Evolutionary conservation across 2,888 invertebrate species (phyloP).

Genomic region (Drosophila merina): DNA sequence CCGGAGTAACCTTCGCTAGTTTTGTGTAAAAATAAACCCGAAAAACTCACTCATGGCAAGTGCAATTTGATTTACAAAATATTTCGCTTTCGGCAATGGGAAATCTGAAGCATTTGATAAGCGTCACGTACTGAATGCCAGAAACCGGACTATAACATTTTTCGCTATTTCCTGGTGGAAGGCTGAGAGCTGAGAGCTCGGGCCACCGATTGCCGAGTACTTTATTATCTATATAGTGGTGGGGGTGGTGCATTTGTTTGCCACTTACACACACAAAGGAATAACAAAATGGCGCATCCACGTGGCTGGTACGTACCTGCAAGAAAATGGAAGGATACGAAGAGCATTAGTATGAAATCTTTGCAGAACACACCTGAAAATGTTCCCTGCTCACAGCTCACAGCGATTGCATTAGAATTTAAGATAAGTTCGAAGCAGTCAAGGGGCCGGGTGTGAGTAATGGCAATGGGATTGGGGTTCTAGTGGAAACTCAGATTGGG

Average conservation of each 20-base stretch:
- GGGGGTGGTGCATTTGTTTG: slow-evolving; percentile 63
- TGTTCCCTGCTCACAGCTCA: slow-evolving; percentile 5
- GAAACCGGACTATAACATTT: slow-evolving; percentile 50
- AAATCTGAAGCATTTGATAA: slow-evolving; percentile 75
- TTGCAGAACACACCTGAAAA: slow-evolving; percentile 41
- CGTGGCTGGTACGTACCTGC: slow-evolving; percentile 55
- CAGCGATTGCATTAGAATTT: slow-evolving; percentile 72
- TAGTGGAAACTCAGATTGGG: slow-evolving; percentile 38
- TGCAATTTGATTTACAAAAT: slow-evolving; percentile 23
- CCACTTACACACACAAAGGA: slow-evolving; percentile 51
- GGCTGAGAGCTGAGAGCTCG: slow-evolving; percentile 40
- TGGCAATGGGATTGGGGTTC: slow-evolving; percentile 29
- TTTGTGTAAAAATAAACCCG: neutral
- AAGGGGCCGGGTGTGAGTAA: slow-evolving; percentile 25
- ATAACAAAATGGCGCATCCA: slow-evolving; percentile 66
- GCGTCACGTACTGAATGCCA: slow-evolving; percentile 72
- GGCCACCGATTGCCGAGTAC: slow-evolving; percentile 56
- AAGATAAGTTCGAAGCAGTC: slow-evolving; percentile 63
- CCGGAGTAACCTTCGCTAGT: too few relatives aligned
- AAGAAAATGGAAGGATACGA: slow-evolving; percentile 50
- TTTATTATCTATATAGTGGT: slow-evolving; percentile 61
- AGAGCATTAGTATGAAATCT: slow-evolving; percentile 64
- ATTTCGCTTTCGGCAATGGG: slow-evolving; percentile 7
- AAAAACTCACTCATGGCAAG: neutral
- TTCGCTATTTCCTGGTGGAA: slow-evolving; percentile 30